Conservation (phyloP, 2,888 invertebrate genomes). For the Drosophila sordidapex region DNA sequence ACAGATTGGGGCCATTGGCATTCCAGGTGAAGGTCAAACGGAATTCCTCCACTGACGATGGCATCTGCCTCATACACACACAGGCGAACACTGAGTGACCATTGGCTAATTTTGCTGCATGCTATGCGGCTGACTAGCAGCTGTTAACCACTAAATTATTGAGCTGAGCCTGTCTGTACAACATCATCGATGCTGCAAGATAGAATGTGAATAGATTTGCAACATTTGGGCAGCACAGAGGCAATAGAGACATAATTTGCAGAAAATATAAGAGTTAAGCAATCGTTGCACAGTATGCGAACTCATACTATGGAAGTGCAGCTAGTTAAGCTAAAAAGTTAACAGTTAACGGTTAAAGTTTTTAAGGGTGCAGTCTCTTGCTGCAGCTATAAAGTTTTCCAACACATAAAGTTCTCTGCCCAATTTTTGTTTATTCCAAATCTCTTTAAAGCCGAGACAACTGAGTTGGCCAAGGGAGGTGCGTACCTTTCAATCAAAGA, state of each 20-base stretch:
- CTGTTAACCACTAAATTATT: constrained; percentile 1
- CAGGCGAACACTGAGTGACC: constrained; percentile 53
- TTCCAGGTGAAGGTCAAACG: constrained; percentile 75
- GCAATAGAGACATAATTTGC: no score
- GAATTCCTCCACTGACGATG: constrained; percentile 46
- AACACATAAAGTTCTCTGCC: constrained; percentile 41
- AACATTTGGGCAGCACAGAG: neutral
- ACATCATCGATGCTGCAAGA: neutral
- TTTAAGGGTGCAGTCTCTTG: constrained; percentile 25
- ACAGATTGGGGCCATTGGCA: constrained; percentile 43
- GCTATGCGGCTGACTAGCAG: constrained; percentile 3
- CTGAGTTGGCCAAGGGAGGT: neutral
- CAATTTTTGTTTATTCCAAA: constrained; percentile 37
- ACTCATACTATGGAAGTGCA: neutral
- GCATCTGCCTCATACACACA: constrained; percentile 40
- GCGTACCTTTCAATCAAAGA: constrained; percentile 59
- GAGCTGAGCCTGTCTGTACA: neutral
- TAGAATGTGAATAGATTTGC: neutral
- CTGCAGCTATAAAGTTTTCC: constrained; percentile 31
- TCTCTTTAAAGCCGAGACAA: neutral
- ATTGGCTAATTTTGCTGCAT: constrained; percentile 60
- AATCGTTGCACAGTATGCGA: no score
- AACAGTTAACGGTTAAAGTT: constrained; percentile 62
- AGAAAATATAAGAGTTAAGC: no score
- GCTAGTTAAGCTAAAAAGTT: constrained; percentile 26